Base-by-base conservation (phyloP, 2,888 invertebrate species). In the Lasius fuliginosus region DNA sequence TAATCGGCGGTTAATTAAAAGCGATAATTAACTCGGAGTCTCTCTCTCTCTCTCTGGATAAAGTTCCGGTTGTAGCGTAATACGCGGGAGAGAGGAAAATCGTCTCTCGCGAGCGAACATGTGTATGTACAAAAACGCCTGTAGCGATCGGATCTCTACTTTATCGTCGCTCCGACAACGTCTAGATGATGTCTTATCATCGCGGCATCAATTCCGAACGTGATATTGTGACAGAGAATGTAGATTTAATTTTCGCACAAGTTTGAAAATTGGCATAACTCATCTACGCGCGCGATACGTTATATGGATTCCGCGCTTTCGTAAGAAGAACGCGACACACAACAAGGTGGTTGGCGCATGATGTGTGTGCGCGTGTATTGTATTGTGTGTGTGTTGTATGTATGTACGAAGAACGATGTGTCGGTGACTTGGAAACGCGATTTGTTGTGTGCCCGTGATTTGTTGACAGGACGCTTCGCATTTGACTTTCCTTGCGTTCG, bases 381-480 rank as follows among this genome's bases (percentile, higher is more conserved):
- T n/a, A 36, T n/a, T 12, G 12, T 64, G 5, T 12, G 5, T 58
- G 30, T 6, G 60, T 23, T 36, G 5, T 36, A 5, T 36, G 36
- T 36, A 36, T 5, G 5, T 36, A 4, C 5, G 5, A 5, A 5
- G 36, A 36, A 5, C 3, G 36, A 23, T 36, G 3, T 36, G 36
- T 36, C 36, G 4, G 36, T 15, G 8, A 53, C 53, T 53, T 18
- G n/a, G 64, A 18, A n/a, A 64, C n/a, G 65, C 65, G 65, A 65
- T 65, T 65, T 65, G 65, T 42, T 65, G 30, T 65, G 30, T 42
- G 65, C 40, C 15, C 40, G 36, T 30, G 60, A 42, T 42, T 18
- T 30, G 12, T 36, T 36, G 33, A 68, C 18, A 46, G 11, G 11
- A n/a, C 8, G 40, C 30, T n/a, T 30, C 11, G 11, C 33, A 3